Base-by-base conservation (phyloP, 2,888 invertebrate genomes). In the Epistrophella euchroma region DNA sequence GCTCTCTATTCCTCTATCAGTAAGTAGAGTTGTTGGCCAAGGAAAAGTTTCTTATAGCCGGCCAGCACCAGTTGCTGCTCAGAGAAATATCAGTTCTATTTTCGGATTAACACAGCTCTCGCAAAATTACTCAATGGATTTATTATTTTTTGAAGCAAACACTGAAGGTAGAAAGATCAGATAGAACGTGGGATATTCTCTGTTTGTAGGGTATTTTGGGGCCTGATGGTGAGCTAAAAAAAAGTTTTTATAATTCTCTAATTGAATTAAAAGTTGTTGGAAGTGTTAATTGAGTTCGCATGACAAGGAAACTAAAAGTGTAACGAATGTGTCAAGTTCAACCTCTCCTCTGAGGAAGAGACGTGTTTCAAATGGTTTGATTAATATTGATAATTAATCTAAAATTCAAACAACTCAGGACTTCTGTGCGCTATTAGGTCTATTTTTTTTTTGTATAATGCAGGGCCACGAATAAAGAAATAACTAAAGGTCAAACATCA, bases 61-160 rank as follows among this genome's bases (percentile, higher is more conserved):
- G 55, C 50, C 74, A 45, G 25, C 4, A 45, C 50, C 74, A 45
- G 25, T 1, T 28, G 19, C 55, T 52, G 47, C 55, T 62, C 45
- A 22, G 81, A 80, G 74, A 74, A 58, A 62, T 43, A 68, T 11
- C 22, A 35, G 22, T 22, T 82, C 82, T 86, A 86, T 86, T 86
- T 86, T 70, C 0, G 64, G 64, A 74, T 64, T 22, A 19, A 19
- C 6, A n/a, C n/a, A n/a, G n/a, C 78, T 70, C 82, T 86, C 82
- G 70, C 82, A 58, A 43, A 66, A 62, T 74, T 86, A 50, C 77
- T 82, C 85, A 86, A 77, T 55, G 56, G 73, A 82, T 82, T 71
- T 22, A 22, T 40, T 1, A 58, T 77, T 70, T 74, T 64, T n/a
- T 37, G 1, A 15, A 28, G n/a, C 28, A 28, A 64, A 64, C 13